phyloP scores from a whole-genome alignment of 2,113 vertebrate species.

The Cavia aperea region DNA sequence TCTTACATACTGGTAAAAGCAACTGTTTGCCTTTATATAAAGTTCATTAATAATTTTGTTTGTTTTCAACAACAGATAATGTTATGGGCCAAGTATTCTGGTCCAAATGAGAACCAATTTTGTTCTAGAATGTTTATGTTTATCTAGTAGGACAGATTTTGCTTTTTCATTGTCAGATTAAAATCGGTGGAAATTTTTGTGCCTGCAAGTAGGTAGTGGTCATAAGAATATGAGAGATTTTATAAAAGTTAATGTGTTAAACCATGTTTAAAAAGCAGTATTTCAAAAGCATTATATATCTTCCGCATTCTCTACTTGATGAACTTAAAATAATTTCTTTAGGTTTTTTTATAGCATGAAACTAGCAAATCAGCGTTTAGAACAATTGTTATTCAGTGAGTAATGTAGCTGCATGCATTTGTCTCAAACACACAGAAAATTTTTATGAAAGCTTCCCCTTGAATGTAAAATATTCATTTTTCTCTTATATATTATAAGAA shows the following conservation, averaged over 20 bases:
- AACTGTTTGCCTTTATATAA: background rate
- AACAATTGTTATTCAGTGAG: background rate
- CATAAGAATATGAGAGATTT: background rate
- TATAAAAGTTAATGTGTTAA: background rate
- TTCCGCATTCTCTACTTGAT: background rate
- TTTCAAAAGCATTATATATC: background rate
- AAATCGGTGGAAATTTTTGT: background rate
- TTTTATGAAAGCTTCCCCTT: background rate
- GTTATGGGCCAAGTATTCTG: too few species aligned
- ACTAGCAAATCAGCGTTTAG: background rate
- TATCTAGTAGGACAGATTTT: background rate
- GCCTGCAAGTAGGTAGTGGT: background rate
- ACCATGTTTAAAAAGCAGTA: background rate
- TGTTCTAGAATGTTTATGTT: background rate
- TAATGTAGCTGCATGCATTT: background rate
- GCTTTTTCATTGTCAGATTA: constrained; percentile 10
- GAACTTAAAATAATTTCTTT: background rate
- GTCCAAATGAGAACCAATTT: background rate
- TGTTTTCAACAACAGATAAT: background rate
- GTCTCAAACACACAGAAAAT: constrained; percentile 12
- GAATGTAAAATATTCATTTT: constrained; percentile 75
- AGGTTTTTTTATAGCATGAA: background rate
- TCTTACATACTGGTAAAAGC: background rate
- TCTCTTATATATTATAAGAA: constrained; percentile 86
- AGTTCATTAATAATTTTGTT: background rate